phyloP scores from a whole-genome alignment of 2,888 invertebrate genomes.

The Alsophila aescularia region DNA sequence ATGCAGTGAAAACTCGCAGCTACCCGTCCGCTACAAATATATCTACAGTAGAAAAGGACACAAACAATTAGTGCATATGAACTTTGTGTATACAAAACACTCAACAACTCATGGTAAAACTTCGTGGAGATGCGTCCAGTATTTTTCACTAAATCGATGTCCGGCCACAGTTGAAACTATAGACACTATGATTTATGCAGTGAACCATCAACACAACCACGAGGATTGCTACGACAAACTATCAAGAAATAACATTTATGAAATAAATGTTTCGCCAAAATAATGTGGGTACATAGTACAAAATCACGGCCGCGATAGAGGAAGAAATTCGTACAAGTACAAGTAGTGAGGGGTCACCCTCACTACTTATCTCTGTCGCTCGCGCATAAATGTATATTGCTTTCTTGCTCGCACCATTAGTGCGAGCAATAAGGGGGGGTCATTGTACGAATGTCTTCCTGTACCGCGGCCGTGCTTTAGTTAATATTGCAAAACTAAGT shows the following conservation, averaged over 20 bases:
- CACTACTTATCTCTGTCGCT: no score
- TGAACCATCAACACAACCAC: slow-evolving; percentile 80
- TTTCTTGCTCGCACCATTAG: no score
- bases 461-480: no score
- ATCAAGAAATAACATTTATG: slow-evolving; percentile 76
- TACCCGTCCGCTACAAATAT: slow-evolving; percentile 77
- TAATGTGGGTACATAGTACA: slow-evolving; percentile 57
- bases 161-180: slow-evolving; percentile 81
- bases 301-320: no score
- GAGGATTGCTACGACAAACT: slow-evolving; percentile 79
- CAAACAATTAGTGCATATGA: slow-evolving; percentile 81
- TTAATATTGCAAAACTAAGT: slow-evolving; percentile 39
- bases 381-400: no score
- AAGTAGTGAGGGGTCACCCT: no score
- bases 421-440: no score
- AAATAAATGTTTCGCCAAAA: slow-evolving; percentile 75
- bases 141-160: slow-evolving; percentile 80
- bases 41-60: slow-evolving; percentile 82
- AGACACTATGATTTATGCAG: slow-evolving; percentile 77
- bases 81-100: slow-evolving; percentile 82
- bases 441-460: no score
- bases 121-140: slow-evolving; percentile 81
- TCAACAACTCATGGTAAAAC: slow-evolving; percentile 82
- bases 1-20: slow-evolving; percentile 62
- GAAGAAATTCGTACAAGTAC: no score